phyloP scores from a whole-genome alignment of 2,113 vertebrate species.

The Tragelaphus buxtoni region DNA sequence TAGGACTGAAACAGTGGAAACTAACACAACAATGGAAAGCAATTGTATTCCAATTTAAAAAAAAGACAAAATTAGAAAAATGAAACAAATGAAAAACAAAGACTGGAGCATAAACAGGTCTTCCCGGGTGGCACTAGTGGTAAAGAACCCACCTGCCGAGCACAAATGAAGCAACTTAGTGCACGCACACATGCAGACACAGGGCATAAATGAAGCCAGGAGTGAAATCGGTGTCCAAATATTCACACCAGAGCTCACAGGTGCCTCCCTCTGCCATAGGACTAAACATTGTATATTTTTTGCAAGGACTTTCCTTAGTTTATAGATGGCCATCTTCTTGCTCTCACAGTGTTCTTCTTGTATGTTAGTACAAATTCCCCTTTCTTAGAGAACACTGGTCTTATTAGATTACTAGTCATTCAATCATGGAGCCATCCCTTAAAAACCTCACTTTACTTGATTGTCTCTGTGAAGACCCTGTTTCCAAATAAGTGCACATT shows the following conservation, averaged over 20 bases:
- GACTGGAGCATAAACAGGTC: not conserved
- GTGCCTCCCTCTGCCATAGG: not conserved
- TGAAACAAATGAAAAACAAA: not conserved
- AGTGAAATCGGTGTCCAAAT: not conserved
- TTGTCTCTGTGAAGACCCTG: not conserved
- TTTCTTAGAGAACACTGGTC: not conserved
- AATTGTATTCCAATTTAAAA: not conserved
- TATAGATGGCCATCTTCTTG: not conserved
- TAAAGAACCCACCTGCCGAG: not conserved
- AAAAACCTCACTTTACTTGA: not conserved
- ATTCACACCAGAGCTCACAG: not conserved
- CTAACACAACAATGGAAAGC: not conserved
- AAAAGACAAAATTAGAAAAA: not conserved
- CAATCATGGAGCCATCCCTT: no score
- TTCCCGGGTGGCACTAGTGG: not conserved
- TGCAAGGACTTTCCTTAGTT: not conserved
- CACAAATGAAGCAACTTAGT: not conserved
- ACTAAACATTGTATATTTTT: not conserved
- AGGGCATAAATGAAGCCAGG: not conserved
- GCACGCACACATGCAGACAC: not conserved
- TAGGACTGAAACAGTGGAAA: not conserved
- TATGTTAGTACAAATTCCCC: fast-evolving
- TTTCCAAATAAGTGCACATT: not conserved
- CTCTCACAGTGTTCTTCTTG: not conserved
- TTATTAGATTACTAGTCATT: not conserved